A percentile compares a stretch with the other conserved stretches of the same genome.
Evolutionary conservation across 2,113 vertebrate genomes (phyloP).

Genomic region (Chlorodrepanis virens): DNA sequence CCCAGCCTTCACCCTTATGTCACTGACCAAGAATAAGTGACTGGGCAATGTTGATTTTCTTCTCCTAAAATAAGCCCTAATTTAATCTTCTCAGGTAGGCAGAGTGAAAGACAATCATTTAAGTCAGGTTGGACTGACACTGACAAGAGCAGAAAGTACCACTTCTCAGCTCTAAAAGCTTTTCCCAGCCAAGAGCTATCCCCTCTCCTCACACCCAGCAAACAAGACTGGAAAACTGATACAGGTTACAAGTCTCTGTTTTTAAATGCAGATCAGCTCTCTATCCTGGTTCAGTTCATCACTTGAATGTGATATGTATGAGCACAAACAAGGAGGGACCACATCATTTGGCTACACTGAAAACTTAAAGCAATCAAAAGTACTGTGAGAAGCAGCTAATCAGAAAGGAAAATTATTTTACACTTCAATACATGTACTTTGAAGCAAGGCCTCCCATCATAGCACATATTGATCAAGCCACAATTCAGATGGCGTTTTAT

Average conservation of each 20-base stretch:
- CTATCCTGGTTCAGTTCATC: background rate
- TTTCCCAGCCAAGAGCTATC: background rate
- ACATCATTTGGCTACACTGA: background rate
- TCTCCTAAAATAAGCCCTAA: background rate
- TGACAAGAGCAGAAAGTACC: background rate
- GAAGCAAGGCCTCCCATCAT: background rate
- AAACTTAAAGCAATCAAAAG: background rate
- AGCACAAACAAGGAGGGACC: background rate
- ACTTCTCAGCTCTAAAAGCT: background rate
- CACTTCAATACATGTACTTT: background rate
- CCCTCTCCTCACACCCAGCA: background rate
- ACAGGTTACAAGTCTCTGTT: background rate
- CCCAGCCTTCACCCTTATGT: background rate
- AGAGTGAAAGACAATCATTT: background rate
- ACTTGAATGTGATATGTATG: rapidly evolving
- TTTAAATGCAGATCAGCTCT: background rate
- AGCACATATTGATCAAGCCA: background rate
- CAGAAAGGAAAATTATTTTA: background rate
- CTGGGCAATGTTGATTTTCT: background rate
- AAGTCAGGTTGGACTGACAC: background rate
- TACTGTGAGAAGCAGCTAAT: background rate
- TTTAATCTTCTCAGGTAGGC: background rate
- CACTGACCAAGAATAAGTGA: background rate
- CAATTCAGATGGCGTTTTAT: background rate
- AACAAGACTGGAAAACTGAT: background rate